Base-by-base conservation (phyloP, 2,113 vertebrate species). In the Oreocharis arfaki region DNA sequence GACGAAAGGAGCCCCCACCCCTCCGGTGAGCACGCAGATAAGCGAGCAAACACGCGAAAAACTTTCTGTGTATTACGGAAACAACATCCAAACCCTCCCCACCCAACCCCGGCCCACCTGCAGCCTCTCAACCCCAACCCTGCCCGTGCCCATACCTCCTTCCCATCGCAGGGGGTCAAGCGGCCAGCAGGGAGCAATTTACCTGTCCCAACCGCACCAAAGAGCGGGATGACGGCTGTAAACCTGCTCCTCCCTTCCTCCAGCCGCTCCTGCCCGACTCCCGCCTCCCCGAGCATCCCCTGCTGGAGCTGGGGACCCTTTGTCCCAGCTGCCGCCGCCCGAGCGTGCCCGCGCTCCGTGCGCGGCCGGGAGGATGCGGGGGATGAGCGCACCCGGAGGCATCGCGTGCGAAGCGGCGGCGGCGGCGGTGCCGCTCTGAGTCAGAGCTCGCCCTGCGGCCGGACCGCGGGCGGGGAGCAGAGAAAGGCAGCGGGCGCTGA, bases 331-430 rank as follows among this genome's bases (percentile, higher is more conserved):
- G 11, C 23, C 4, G 11, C 23, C 13, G 10, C 16, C 42, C 17
- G 46, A 22, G 53, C 53, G 44, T 33, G 52, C 35, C 50, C 3
- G 76, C 42, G 10, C 24, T 41, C 6, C 16, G 1, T 1, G 41
- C 2, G 60, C 11, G 22, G 24, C 27, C n/a, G 42, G 50, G 33
- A 32, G 52, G 49, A 17, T 46, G 53, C 49, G 68, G 39, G 56
- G 33, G 39, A 5, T 7, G 67, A 55, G 53, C 17, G 41, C 30
- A 4, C 2, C 3, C 21, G 33, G 60, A 30, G 22, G 10, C 89
- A 77, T 94, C 42, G 95, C 93, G 92, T 94, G 93, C 75, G 84
- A 95, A 83, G 85, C 68, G 32, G 35, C 13, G 30, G 67, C 65
- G 33, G 79, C 64, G 39, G 32, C 16, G 30, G 67, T 41, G 41